A percentile compares a stretch with the other conserved stretches of the same genome.
These are phyloP conservation scores for Eulemur rufifrons DNA, from an alignment of 2,113 vertebrate species.

Conservation along the genomic window DNA sequence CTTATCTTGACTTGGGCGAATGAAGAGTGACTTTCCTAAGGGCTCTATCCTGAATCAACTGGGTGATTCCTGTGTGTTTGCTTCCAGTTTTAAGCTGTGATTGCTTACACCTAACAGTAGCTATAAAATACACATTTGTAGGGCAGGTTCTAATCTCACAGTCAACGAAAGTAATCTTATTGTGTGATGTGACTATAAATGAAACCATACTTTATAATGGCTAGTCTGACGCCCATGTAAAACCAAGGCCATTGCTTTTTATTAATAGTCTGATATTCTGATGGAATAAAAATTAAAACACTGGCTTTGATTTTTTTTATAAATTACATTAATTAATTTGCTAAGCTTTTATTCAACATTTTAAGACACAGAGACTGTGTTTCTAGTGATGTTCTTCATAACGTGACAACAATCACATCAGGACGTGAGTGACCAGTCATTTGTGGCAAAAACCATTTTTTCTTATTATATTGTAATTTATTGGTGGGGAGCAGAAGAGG, in stretches of 20 bases:
- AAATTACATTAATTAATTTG: neutral
- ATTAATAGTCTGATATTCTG: neutral
- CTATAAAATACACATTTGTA: slow-evolving; percentile 92
- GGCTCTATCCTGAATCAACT: slow-evolving; percentile 74
- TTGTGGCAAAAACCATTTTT: neutral
- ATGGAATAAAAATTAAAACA: neutral
- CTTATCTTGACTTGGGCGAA: slow-evolving; percentile 82
- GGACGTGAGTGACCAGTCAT: neutral
- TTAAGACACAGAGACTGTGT: neutral
- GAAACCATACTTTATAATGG: slow-evolving; percentile 83
- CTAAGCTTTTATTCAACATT: neutral
- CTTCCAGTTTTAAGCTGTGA: slow-evolving; percentile 90
- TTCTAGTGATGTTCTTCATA: neutral
- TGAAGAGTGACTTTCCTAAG: slow-evolving; percentile 84
- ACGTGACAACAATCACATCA: neutral
- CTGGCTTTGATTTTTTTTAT: neutral
- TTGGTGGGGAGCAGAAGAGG: neutral
- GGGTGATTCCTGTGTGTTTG: slow-evolving; percentile 80
- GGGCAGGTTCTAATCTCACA: slow-evolving; percentile 89
- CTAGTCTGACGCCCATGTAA: slow-evolving; percentile 81
- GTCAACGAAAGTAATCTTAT: slow-evolving; percentile 88
- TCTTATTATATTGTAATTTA: neutral
- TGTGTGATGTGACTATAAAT: slow-evolving; percentile 86
- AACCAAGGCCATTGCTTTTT: neutral
- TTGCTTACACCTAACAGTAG: slow-evolving; percentile 90